Percentiles rank a stretch among this genome's conserved stretches.
phyloP scores from a whole-genome alignment of 1,140 invertebrate species.

The Maniola jurtina region DNA sequence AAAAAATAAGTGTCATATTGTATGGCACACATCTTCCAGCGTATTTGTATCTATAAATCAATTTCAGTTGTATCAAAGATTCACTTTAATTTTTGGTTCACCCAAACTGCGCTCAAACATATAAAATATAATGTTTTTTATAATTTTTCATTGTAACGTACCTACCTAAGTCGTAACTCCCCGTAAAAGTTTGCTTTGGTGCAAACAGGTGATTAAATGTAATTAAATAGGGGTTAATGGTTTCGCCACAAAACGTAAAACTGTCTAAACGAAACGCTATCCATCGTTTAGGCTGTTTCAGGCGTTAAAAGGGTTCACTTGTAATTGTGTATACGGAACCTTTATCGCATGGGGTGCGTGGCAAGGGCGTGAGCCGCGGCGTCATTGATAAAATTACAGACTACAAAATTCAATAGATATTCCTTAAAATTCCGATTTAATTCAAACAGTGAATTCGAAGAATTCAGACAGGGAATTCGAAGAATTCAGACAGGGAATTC shows the following conservation, averaged over 20 bases:
- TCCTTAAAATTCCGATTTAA: background rate
- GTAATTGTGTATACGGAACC: conserved; percentile 38
- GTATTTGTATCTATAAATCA: no score
- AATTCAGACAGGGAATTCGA: no score
- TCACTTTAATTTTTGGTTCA: no score
- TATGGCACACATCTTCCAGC: no score
- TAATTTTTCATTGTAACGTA: no score
- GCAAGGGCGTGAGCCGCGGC: conserved; percentile 26
- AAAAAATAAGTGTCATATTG: no score
- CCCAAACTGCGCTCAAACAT: no score
- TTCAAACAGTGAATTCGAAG: no score
- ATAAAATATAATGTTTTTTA: no score
- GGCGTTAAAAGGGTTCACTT: conserved; percentile 37
- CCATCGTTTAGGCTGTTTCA: conserved; percentile 25
- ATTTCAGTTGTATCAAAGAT: no score
- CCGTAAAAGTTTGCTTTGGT: background rate
- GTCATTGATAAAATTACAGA: conserved; percentile 4
- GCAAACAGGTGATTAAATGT: conserved; percentile 3
- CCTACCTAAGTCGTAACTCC: no score
- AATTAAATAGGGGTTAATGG: conserved; percentile 17
- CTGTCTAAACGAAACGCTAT: conserved; percentile 25
- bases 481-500: no score
- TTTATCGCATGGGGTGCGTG: conserved; percentile 31
- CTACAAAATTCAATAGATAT: background rate
- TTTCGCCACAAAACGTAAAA: conserved; percentile 22